Evolutionary conservation across 2,888 invertebrate genomes (phyloP), one percentile per base, ranked within the genome.

Genomic region (Ophonus ardosiacus): DNA sequence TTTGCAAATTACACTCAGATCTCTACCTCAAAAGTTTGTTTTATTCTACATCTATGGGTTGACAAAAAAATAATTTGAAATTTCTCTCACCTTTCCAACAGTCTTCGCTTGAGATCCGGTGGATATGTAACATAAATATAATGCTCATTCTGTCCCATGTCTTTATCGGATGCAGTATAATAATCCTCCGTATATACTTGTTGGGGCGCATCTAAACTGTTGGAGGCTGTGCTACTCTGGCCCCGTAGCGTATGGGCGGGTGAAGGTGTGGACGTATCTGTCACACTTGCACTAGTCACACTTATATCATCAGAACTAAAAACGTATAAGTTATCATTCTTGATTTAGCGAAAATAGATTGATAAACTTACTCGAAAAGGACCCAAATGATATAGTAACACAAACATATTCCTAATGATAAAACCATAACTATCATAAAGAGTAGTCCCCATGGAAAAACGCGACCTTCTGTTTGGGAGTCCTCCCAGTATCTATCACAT

Each of bases 371-470:
- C 98, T 97, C 97, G 92, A 97, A 97, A 86, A 97, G 94, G 87
- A 97, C 96, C 96, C 97, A 98, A 88, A 97, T 96, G 89, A 98
- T 95, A 92, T 97, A 97, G 91, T 98, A 98, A 92, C 97, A 97
- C 91, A 97, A 95, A 91, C 97, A 96, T 86, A 97, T 94, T 68
- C 97, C 96, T 80, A 96, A 93, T 63, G 96, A 96, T 65, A 97
- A 93, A 79, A 97, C 94, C 89, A 97, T 95, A 86, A 97, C 95
- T 71, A 97, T 94, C 86, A 97, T 95, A 88, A 97, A 94, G 80
- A 94, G 91, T 79, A 94, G 92, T 76, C 96, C 96, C 96, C 97
- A 96, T 38, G 97, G 97, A 90, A 97, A 97, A 87, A 94, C 95
- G 88, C 96, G 93, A 78, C 95, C 94, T 87, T 95, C 94, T 10